Percentiles rank a stretch among this genome's conserved stretches.
These are phyloP conservation scores for Pocillopora meandrina DNA, from an alignment of 92 coral and sea anemone species.

Conservation along the genomic window DNA sequence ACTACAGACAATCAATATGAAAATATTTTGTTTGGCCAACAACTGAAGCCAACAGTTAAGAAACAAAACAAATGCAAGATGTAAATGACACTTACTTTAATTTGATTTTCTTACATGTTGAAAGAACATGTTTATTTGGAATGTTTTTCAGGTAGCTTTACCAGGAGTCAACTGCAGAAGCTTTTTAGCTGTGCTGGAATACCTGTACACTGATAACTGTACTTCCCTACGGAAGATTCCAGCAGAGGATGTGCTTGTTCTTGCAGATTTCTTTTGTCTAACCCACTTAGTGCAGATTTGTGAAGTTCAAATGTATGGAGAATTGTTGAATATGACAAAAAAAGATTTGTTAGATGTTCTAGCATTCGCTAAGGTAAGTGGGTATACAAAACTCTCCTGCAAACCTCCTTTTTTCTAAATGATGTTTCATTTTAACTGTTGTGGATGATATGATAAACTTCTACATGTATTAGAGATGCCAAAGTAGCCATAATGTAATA, in stretches of 20 bases:
- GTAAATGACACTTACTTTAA: neutral
- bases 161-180: slow-evolving; percentile 43
- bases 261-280: slow-evolving; percentile 56
- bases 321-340: neutral
- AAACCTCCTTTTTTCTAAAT: too few relatives aligned
- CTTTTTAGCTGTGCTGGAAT: slow-evolving; percentile 57
- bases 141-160: slow-evolving; percentile 39
- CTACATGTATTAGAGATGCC: too few relatives aligned
- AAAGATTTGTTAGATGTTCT: slow-evolving; percentile 9
- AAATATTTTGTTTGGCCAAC: too few relatives aligned
- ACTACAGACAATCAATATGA: too few relatives aligned
- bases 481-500: too few relatives aligned
- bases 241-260: slow-evolving; percentile 37
- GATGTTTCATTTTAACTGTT: too few relatives aligned
- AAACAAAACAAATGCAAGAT: too few relatives aligned
- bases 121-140: neutral
- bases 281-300: slow-evolving; percentile 53
- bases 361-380: slow-evolving; percentile 24
- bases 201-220: slow-evolving; percentile 60
- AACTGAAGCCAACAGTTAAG: too few relatives aligned
- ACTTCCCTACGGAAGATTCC: slow-evolving; percentile 25
- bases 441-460: too few relatives aligned
- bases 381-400: too few relatives aligned
- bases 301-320: slow-evolving; percentile 28
- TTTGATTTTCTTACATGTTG: neutral